Base-by-base conservation (phyloP, 2,888 invertebrate genomes). In the Prenolepis imparis region DNA sequence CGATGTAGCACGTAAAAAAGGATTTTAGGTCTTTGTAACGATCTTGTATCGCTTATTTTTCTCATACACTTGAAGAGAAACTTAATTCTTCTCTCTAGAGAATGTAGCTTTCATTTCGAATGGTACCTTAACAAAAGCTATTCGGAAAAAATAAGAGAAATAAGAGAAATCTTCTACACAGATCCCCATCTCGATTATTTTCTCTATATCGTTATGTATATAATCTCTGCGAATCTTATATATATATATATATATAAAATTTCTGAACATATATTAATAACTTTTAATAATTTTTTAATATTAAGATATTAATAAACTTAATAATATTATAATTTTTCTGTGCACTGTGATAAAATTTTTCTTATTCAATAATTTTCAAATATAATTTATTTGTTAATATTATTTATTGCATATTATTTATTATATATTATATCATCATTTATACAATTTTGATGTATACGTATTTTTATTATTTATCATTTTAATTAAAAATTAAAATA, bases 11-110 rank as follows among this genome's bases (percentile, higher is more conserved):
- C 36, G 59, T 72, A 59, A 80, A 44, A 11, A 80, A 73, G 9
- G 12, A 18, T 61, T 82, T 82, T 81, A 39, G 21, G 18, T 82
- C 24, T 21, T n/a, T n/a, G n/a, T 64, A 63, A 80, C 39, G 32
- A 80, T 67, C 11, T 39, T 21, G 59, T 80, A 80, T 80, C 59
- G 44, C 12, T 61, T 48, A 32, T 36, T 80, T 72, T 72, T 80
- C 15, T n/a, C 68, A n/a, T 39, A 28, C 28, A 57, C 4, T 18
- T 36, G 36, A 18, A 32, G 36, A 59, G 9, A 5, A 72, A 8
- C 44, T 72, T 41, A 59, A 48, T 72, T 72, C 72, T 44, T 32
- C 36, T 57, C 24, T 48, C 24, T 11, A 8, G 59, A 72, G 41
- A 70, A 44, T 21, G 28, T 28, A 32, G 39, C 21, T 80, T n/a